A percentile compares a stretch with the other conserved stretches of the same genome.
Conservation (phyloP, 2,113 vertebrate species). For the Odocoileus virginianus region DNA sequence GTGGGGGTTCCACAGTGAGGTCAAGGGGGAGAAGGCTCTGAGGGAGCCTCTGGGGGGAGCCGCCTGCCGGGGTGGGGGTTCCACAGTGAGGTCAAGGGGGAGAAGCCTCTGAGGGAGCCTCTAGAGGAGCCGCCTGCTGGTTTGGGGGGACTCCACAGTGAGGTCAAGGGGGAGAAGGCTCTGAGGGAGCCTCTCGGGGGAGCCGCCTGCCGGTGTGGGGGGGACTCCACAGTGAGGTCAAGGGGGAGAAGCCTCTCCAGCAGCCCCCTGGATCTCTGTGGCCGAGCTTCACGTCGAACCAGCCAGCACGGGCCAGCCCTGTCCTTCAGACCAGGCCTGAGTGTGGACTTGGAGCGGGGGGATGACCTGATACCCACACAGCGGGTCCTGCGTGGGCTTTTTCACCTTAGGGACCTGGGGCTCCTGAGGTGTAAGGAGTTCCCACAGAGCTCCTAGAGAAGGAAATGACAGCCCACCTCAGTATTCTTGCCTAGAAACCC, state of each 20-base stretch:
- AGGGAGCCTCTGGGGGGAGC: no score
- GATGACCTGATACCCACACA: not conserved
- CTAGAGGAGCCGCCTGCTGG: not conserved
- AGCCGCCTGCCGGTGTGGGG: accelerated
- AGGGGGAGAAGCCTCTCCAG: not conserved
- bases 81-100: not conserved
- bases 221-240: not conserved
- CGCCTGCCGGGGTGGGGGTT: accelerated
- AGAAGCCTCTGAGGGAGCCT: not conserved
- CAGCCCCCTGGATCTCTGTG: not conserved
- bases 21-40: no score
- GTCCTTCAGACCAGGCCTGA: not conserved
- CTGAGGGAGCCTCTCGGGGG: no score
- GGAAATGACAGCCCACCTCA: not conserved
- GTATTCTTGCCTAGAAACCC: not conserved
- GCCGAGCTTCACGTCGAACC: not conserved
- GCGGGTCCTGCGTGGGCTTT: not conserved
- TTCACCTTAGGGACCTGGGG: not conserved
- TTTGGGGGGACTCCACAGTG: no score
- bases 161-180: no score
- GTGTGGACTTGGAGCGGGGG: not conserved
- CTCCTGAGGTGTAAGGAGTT: not conserved
- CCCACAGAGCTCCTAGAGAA: not conserved
- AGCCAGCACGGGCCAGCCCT: not conserved
- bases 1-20: no score